These are phyloP conservation scores for Azorinus chamasolen DNA, from an alignment of 2,888 invertebrate genomes.

Conservation along the genomic window DNA sequence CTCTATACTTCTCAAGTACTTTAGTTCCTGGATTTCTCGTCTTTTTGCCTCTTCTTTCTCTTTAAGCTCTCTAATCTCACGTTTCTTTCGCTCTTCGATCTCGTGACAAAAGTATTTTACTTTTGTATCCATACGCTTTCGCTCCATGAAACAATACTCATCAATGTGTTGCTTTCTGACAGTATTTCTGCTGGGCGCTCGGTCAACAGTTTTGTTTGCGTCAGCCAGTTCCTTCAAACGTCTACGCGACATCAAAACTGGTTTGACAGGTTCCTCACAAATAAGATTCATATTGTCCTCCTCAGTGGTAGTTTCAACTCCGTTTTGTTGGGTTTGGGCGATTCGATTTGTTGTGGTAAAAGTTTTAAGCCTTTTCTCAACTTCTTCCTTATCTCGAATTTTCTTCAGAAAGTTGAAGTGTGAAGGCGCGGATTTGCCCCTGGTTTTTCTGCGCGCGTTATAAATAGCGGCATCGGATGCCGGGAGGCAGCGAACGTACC, in stretches of 20 bases:
- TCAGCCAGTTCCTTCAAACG: conserved; percentile 68
- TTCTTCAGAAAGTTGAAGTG: conserved; percentile 44
- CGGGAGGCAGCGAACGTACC: conserved; percentile 66
- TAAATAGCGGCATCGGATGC: conserved; percentile 68
- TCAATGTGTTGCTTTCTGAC: conserved; percentile 40
- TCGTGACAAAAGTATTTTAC: conserved; percentile 52
- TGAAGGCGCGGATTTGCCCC: conserved; percentile 61
- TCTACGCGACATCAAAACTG: conserved; percentile 69
- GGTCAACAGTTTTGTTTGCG: conserved; percentile 60
- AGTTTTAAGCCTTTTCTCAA: conserved; percentile 39
- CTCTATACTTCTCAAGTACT: conserved; percentile 33
- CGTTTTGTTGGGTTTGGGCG: conserved; percentile 14
- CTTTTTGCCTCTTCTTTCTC: conserved; percentile 48
- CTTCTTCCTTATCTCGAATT: conserved; percentile 46
- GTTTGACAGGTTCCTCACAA: conserved; percentile 65
- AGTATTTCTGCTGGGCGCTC: conserved; percentile 64
- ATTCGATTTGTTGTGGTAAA: conserved; percentile 38
- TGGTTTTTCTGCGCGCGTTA: conserved; percentile 45
- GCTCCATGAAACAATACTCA: conserved; percentile 26
- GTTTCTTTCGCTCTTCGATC: conserved; percentile 43
- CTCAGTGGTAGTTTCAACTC: conserved; percentile 18
- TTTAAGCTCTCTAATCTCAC: conserved; percentile 32
- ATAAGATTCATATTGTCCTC: conserved; percentile 50
- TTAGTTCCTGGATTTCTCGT: conserved; percentile 37
- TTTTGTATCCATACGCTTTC: conserved; percentile 34